Base-by-base conservation (phyloP, 2,797 vertebrate species). In the Echeneis naucrates region DNA sequence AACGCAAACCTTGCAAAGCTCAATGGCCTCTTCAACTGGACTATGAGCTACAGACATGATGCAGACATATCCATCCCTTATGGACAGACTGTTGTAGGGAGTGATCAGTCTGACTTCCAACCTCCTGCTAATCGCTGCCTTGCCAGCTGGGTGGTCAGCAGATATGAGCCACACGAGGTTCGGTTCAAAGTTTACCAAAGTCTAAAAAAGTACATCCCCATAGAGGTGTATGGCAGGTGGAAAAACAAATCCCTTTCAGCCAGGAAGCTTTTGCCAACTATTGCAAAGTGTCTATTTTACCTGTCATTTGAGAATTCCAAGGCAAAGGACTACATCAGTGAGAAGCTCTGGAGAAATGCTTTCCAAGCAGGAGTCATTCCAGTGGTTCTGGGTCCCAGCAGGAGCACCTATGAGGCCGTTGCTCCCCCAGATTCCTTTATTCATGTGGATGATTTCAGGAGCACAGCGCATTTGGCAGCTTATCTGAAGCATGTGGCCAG, bases 341-440 rank as follows among this genome's bases (percentile, higher is more conserved):
- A 98, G 86, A 98, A 98, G 86, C 89, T 98, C 24, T 98, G 97
- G 97, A 91, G 91, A 70, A 98, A 98, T 0, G 91, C 95, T 0
- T 91, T 97, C 76, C 73, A 87, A 12, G 94, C 96, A 0, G 95
- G 96, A 0, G 65, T 88, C 0, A 91, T 97, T 12, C 97, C 97
- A 0, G 92, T 98, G 56, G 97, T 96, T 44, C 85, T 97, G 1
- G 97, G 97, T 0, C 96, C 97, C 2, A 90, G 93, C 4, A 84
- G 94, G 30, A 80, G 88, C 42, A 93, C 94, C 58, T 98, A 98
- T 0, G 93, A 97, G 74, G 91, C 89, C 21, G 85, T 96, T 0
- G 48, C 92, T 1, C 97, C 97, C 0, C 79, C 92, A 0, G 88
- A 90, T 0, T 95, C 96, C 24, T 98, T 98, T 12, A 95, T 98